Evolutionary conservation across 2,113 vertebrate genomes (phyloP), one percentile per base, ranked within the genome.

Genomic region (Vombatus ursinus): DNA sequence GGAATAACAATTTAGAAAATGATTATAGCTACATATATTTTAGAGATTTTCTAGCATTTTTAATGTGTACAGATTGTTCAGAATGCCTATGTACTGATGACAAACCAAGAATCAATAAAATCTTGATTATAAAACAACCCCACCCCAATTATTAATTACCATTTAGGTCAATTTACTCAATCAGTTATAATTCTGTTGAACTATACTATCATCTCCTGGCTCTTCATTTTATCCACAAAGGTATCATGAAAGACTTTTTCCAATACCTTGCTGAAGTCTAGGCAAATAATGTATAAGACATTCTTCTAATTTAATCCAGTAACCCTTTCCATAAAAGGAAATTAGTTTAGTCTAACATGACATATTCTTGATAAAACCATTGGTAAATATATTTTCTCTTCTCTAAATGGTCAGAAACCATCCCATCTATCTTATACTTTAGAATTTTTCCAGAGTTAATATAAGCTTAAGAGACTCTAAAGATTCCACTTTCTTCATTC

Each of bases 101-200:
- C 98, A 96, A 96, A 97, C 92, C 94, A 57, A 28, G 97, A 98
- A 97, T 97, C 97, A 98, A 99, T 99, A 98, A 99, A 99, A 98
- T 94, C 97, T 98, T 97, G 96, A 50, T 97, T 97, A 97, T 95
- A 95, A 92, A 93, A 10, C 26, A 57, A 10, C 26, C 25, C 5
- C 52, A 3, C 24, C 25, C 53, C 8, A 54, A 8, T 54, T 54
- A 26, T 28, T 24, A 54, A 57, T 57, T 57, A 57, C 25, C 7
- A 57, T 28, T 57, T 31, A 8, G 54, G 26, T 57, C 26, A 28
- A 57, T 57, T 28, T 57, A 11, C 2, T 57, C 26, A 57, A 57
- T 8, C 26, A 57, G 8, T 57, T 57, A 28, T 57, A 57, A 57
- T 28, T 57, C 26, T 57, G 28, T 57, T 28, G 54, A 57, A 57